Base-by-base conservation (phyloP, 2,888 invertebrate species). In the Parnassius smintheus region DNA sequence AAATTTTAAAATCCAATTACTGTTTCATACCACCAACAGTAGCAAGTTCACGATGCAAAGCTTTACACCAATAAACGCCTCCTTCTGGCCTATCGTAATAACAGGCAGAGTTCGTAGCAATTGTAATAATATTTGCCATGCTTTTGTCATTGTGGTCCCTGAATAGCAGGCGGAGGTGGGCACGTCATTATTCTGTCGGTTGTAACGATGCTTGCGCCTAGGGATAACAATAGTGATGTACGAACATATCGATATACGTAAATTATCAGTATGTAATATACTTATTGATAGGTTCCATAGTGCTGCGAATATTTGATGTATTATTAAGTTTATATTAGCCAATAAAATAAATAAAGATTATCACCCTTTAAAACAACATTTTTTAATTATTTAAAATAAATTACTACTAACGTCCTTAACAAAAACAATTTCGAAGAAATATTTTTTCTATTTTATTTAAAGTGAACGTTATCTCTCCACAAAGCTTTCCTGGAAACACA, bases 61-160 rank as follows among this genome's bases (percentile, higher is more conserved):
- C 48, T 56, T 56, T 65, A 62, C 62, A 62, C 59, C 62, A 66
- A 71, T 73, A 74, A 70, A 68, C 80, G 75, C 75, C 74, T 75
- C 62, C 71, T 75, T 69, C 56, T 69, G 73, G 74, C 76, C 76
- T 77, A 80, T 81, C 76, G 78, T 79, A 82, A 86, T 86, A 86
- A 87, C 82, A 85, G 81, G 78, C 74, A 75, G 64, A 71, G 75
- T 76, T 76, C 77, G 78, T 77, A 74, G 77, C 75, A 75, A 79
- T 65, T 66, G 70, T 82, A 84, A 88, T 89, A 89, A 88, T 83
- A 90, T 90, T 90, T 90, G 88, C 88, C 75, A 77, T 79, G 79
- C 87, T 75, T 87, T 91, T 91, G 90, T 89, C 82, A 83, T 81
- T 76, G 83, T 80, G 81, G 85, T 83, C 80, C 68, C 71, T 85